A percentile compares a stretch with the other conserved stretches of the same genome.
These are phyloP conservation scores for Columba livia DNA, from an alignment of 2,113 vertebrate genomes.

Conservation along the genomic window DNA sequence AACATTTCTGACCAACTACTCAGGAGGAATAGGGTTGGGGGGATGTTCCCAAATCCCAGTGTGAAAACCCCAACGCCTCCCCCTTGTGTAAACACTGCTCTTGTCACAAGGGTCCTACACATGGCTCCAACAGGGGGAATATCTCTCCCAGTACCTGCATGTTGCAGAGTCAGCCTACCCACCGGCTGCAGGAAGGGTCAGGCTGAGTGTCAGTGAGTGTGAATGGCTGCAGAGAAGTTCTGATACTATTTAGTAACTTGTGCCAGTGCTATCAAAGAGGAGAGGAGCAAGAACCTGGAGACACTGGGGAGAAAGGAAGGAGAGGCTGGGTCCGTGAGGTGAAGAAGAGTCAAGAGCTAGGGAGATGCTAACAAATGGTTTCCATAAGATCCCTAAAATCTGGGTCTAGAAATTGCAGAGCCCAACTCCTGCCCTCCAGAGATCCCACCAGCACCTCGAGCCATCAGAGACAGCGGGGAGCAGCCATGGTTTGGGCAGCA, in stretches of 20 bases:
- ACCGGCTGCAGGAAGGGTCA: background rate
- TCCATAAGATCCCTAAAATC: background rate
- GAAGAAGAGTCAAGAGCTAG: background rate
- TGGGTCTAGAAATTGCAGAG: background rate
- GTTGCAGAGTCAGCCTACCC: background rate
- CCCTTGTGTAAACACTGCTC: background rate
- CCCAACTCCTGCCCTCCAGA: background rate
- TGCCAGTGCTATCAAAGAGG: background rate
- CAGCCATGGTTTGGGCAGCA: background rate
- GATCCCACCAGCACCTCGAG: background rate
- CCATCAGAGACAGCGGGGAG: background rate
- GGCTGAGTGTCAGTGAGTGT: accelerated
- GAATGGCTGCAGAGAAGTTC: accelerated
- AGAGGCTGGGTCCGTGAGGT: accelerated
- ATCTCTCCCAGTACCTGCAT: accelerated
- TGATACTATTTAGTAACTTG: background rate
- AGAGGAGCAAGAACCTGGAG: background rate
- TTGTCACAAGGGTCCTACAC: background rate
- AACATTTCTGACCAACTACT: conserved; percentile 35
- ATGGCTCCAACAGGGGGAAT: accelerated
- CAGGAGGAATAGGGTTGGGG: background rate
- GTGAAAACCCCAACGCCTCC: background rate
- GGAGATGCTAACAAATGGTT: background rate
- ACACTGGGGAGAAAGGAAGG: background rate
- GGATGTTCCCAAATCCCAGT: background rate